Percentiles rank a stretch among this genome's conserved stretches.
phyloP scores from a whole-genome alignment of 2,797 vertebrate species.

The Chelonia mydas region DNA sequence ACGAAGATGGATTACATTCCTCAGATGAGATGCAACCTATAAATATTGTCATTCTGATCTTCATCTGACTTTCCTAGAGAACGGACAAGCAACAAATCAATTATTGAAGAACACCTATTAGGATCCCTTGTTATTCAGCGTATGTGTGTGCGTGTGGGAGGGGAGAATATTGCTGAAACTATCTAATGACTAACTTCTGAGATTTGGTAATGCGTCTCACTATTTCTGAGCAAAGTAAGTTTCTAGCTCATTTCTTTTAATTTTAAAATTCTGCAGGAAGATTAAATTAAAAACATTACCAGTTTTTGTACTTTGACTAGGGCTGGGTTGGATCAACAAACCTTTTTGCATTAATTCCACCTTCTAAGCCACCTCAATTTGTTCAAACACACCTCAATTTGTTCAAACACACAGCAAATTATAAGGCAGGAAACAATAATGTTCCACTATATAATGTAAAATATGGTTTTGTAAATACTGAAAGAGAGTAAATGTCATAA shows the following conservation, averaged over 20 bases:
- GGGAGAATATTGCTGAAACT: background rate
- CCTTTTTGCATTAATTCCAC: background rate
- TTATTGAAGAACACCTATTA: conserved; percentile 74
- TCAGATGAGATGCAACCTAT: conserved; percentile 82
- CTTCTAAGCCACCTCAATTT: background rate
- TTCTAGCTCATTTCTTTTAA: background rate
- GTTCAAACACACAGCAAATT: background rate
- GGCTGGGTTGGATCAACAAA: background rate
- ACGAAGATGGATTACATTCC: conserved; percentile 85
- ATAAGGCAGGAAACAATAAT: background rate
- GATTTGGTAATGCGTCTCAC: background rate
- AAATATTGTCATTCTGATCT: conserved; percentile 84
- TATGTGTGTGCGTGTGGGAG: background rate
- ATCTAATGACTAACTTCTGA: background rate
- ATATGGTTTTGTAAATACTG: background rate
- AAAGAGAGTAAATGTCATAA: conserved; percentile 32
- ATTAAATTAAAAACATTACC: background rate
- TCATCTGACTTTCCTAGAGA: conserved; percentile 83
- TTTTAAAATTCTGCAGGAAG: background rate
- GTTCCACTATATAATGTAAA: background rate
- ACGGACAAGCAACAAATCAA: conserved; percentile 80
- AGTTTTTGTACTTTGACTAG: background rate
- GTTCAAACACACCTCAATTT: background rate
- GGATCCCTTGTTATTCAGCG: conserved; percentile 33
- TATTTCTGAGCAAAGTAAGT: background rate